Percentiles rank a stretch among this genome's conserved stretches.
Evolutionary conservation across 2,113 vertebrate genomes (phyloP).

Genomic region (Mobula birostris): DNA sequence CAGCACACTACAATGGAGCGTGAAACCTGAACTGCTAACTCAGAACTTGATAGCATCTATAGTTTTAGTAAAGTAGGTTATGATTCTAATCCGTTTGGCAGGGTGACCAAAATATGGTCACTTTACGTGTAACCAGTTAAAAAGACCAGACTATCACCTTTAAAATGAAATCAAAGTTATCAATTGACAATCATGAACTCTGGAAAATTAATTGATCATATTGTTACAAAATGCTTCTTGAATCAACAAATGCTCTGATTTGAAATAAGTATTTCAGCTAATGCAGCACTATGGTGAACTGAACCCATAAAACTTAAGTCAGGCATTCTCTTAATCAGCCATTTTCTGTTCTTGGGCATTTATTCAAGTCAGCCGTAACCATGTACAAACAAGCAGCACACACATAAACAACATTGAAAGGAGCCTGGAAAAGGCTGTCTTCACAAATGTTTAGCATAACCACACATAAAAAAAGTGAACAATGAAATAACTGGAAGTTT

Average conservation of each 20-base stretch:
- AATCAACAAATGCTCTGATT: not conserved
- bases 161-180: not conserved
- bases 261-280: not conserved
- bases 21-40: not conserved
- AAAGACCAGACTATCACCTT: not conserved
- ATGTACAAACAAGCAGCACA: not conserved
- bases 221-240: not conserved
- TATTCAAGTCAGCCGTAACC: not conserved
- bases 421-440: not conserved
- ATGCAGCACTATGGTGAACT: not conserved
- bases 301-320: not conserved
- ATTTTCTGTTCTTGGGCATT: not conserved
- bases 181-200: not conserved
- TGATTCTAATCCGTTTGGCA: not conserved
- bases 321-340: not conserved
- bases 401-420: not conserved
- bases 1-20: not conserved
- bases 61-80: not conserved
- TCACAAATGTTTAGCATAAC: not conserved
- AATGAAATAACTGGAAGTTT: not conserved
- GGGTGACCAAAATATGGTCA: not conserved
- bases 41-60: not conserved
- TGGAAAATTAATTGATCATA: not conserved
- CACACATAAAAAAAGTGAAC: not conserved
- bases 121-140: not conserved